These are phyloP conservation scores for Sanderia malayensis DNA, from an alignment of 30 jellyfish, hydroid and myxozoan species.

Conservation along the genomic window DNA sequence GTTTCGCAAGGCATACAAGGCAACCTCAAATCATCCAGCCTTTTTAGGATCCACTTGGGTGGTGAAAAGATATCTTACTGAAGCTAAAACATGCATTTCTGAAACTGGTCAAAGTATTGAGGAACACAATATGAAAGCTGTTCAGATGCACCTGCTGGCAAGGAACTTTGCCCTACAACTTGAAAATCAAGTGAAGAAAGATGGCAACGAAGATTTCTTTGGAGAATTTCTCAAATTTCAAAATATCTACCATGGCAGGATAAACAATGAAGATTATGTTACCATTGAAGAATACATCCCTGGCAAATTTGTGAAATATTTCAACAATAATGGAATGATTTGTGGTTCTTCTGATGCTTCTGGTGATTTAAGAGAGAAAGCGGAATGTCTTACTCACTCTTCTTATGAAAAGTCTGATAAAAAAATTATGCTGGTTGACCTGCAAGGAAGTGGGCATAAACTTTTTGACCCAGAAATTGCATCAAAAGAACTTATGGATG, in stretches of 20 bases:
- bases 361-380: background rate
- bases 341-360: background rate
- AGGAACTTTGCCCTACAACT: slow-evolving; percentile 4
- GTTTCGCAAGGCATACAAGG: slow-evolving; percentile 33
- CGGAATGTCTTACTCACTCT: slow-evolving; percentile 25
- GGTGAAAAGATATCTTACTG: slow-evolving; percentile 3
- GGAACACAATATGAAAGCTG: slow-evolving; percentile 7
- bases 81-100: background rate
- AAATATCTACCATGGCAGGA: slow-evolving; percentile 4
- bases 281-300: slow-evolving; percentile 6
- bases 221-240: background rate
- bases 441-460: slow-evolving; percentile 14
- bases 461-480: slow-evolving; percentile 28
- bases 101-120: background rate
- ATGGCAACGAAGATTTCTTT: background rate
- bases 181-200: background rate
- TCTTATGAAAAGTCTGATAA: slow-evolving; percentile 13
- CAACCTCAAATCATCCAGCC: slow-evolving; percentile 6
- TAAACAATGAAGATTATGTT: background rate
- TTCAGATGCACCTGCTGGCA: slow-evolving; percentile 25
- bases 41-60: slow-evolving; percentile 1
- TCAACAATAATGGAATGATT: slow-evolving; percentile 7
- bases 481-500: background rate
- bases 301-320: slow-evolving; percentile 1
- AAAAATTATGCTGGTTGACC: slow-evolving; percentile 8